These are phyloP conservation scores for Etia nguti DNA, from an alignment of 2,113 vertebrate genomes.

Conservation along the genomic window DNA sequence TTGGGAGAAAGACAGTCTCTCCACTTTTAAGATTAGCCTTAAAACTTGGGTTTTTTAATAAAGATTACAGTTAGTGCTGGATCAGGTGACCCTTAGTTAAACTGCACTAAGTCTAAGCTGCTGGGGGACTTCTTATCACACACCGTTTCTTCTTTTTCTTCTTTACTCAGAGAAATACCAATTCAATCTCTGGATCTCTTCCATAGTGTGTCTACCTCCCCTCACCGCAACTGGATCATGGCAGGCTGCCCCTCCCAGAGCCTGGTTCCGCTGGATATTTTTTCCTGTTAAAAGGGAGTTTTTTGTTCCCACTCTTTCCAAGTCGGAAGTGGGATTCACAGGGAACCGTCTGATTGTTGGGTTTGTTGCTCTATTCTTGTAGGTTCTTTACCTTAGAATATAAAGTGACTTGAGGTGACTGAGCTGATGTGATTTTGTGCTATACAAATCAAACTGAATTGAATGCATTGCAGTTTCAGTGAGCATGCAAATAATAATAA, in stretches of 20 bases:
- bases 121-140: fast-evolving
- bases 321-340: background rate
- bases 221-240: background rate
- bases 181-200: background rate
- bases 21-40: background rate
- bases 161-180: background rate
- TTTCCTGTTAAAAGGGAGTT: background rate
- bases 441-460: background rate
- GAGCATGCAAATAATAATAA: background rate
- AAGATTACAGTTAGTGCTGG: background rate
- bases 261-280: background rate
- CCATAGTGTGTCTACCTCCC: background rate
- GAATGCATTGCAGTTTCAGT: background rate
- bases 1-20: background rate
- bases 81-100: background rate
- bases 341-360: background rate
- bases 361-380: background rate
- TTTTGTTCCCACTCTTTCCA: background rate
- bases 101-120: background rate
- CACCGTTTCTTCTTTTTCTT: background rate
- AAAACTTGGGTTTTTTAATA: background rate
- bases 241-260: background rate
- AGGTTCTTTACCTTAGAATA: background rate
- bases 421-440: background rate
- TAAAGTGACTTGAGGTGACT: background rate